These are phyloP conservation scores for Eospalax fontanierii DNA, from an alignment of 2,797 vertebrate genomes.

Conservation along the genomic window DNA sequence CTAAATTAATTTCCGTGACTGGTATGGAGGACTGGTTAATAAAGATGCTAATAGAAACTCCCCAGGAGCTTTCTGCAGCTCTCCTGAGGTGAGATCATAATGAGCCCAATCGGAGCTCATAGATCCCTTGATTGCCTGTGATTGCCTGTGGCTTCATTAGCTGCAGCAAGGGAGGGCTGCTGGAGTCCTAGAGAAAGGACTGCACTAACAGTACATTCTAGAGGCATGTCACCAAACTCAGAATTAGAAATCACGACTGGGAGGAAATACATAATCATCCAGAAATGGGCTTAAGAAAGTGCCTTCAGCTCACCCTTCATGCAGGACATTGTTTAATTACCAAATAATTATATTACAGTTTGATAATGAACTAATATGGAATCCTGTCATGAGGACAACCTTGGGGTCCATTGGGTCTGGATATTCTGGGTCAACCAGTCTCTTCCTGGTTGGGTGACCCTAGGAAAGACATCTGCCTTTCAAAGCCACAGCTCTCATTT, in stretches of 20 bases:
- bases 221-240: constrained; percentile 44
- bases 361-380: neutral
- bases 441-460: neutral
- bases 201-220: neutral
- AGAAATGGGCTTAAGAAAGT: constrained; percentile 35
- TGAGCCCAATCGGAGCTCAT: constrained; percentile 58
- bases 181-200: neutral
- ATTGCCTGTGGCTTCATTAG: constrained; percentile 59
- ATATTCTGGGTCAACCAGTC: neutral
- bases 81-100: constrained; percentile 70
- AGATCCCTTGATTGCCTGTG: neutral
- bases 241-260: constrained; percentile 47
- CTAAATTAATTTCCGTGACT: constrained; percentile 80
- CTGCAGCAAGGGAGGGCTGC: constrained; percentile 35
- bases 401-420: neutral
- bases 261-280: constrained; percentile 23
- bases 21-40: constrained; percentile 76
- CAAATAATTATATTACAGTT: constrained; percentile 21
- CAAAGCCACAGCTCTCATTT: neutral
- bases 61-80: constrained; percentile 50
- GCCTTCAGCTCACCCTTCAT: neutral
- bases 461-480: neutral
- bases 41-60: constrained; percentile 82
- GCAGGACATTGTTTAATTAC: neutral
- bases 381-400: neutral